A percentile compares a stretch with the other conserved stretches of the same genome.
Evolutionary conservation across 2,888 invertebrate genomes (phyloP).

Genomic region (Palloptera scutellata): DNA sequence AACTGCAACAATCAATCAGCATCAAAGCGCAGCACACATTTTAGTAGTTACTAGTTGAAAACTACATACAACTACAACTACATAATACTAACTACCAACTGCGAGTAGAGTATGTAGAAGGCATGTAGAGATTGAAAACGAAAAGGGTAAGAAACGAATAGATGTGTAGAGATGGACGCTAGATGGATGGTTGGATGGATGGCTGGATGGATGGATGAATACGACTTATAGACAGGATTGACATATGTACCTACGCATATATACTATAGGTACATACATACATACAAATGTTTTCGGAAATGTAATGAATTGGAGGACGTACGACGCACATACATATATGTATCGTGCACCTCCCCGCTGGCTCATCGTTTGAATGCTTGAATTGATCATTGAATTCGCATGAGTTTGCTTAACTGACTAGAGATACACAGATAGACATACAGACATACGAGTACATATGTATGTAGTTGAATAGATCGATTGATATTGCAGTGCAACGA

Average conservation of each 20-base stretch:
- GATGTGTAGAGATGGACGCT: background rate
- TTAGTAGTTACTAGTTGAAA: too few relatives aligned
- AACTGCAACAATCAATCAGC: slow-evolving; percentile 40
- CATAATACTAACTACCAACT: background rate
- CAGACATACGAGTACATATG: background rate
- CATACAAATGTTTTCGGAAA: background rate
- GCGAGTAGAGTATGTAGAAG: background rate
- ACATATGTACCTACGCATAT: background rate
- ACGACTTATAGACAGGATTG: background rate
- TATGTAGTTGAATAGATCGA: background rate
- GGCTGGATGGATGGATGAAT: background rate
- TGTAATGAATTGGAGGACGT: background rate
- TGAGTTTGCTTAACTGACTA: slow-evolving; percentile 19
- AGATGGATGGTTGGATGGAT: background rate
- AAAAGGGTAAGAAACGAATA: background rate
- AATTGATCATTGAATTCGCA: slow-evolving; percentile 33
- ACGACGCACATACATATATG: background rate
- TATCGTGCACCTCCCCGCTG: background rate
- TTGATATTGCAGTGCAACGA: background rate
- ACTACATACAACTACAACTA: slow-evolving; percentile 8
- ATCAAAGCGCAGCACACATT: slow-evolving; percentile 31
- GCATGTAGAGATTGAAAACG: background rate
- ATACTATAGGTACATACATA: too few relatives aligned
- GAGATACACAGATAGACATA: background rate
- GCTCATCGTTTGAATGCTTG: slow-evolving; percentile 27